A percentile compares a stretch with the other conserved stretches of the same genome.
phyloP scores from a whole-genome alignment of 2,113 vertebrate genomes.

The Hypocryptadius cinnamomeus region DNA sequence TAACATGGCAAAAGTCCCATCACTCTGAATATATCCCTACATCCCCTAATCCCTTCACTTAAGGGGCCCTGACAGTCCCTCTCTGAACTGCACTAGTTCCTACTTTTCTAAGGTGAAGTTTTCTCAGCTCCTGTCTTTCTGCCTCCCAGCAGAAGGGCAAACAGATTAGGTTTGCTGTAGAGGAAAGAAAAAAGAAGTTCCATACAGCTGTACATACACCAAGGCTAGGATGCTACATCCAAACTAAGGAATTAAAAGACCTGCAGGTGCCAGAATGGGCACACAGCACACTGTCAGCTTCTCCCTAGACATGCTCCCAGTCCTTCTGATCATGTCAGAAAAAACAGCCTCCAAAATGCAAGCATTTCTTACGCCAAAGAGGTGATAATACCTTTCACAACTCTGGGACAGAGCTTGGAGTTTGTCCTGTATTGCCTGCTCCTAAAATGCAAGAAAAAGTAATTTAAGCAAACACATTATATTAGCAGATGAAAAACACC shows the following conservation, averaged over 20 bases:
- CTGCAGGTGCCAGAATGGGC: background rate
- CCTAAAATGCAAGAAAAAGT: slow-evolving; percentile 60
- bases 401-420: slow-evolving; percentile 70
- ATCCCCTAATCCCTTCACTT: background rate
- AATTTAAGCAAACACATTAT: background rate
- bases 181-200: background rate
- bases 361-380: background rate
- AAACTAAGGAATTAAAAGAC: background rate
- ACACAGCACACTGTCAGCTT: background rate
- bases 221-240: background rate
- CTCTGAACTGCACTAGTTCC: background rate
- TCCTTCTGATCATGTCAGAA: background rate
- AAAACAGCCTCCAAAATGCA: background rate
- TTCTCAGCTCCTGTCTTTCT: background rate
- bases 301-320: background rate
- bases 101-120: background rate
- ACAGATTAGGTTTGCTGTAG: background rate
- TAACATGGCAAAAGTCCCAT: background rate
- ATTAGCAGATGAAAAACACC: background rate
- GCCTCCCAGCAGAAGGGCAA: background rate
- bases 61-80: background rate
- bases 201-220: background rate
- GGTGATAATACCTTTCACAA: slow-evolving; percentile 82
- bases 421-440: slow-evolving; percentile 81
- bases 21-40: background rate